Evolutionary conservation across 2,113 vertebrate genomes (phyloP).

Genomic region (Oxygymnocypris stewartii): DNA sequence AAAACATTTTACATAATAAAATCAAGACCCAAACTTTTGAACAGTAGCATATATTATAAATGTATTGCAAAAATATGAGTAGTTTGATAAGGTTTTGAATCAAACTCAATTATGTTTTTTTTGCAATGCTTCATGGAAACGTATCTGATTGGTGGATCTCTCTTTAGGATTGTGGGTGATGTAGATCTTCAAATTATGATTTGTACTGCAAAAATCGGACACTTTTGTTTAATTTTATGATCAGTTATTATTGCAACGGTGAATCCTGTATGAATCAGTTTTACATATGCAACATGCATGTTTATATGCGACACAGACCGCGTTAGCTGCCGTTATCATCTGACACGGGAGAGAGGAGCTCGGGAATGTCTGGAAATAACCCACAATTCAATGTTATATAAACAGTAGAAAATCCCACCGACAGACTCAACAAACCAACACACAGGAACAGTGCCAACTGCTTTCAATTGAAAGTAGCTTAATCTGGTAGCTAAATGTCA

Average conservation of each 20-base stretch:
- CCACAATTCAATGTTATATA: conserved; percentile 12
- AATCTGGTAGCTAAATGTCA: too few relatives aligned
- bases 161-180: neutral
- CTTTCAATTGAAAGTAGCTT: too few relatives aligned
- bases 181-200: too few relatives aligned
- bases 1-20: neutral
- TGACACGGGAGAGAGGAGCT: neutral
- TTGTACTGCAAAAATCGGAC: too few relatives aligned
- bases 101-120: neutral
- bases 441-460: too few relatives aligned
- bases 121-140: neutral
- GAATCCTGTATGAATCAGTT: neutral
- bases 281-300: neutral
- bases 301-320: neutral
- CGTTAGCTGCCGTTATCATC: neutral
- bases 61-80: too few relatives aligned
- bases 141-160: neutral
- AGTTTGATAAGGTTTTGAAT: neutral
- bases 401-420: conserved; percentile 10
- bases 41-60: too few relatives aligned
- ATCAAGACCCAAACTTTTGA: neutral
- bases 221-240: too few relatives aligned
- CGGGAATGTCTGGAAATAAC: neutral
- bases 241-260: too few relatives aligned
- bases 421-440: conserved; percentile 25